Evolutionary conservation across 2,888 invertebrate species (phyloP).

Genomic region (Pocota personata): DNA sequence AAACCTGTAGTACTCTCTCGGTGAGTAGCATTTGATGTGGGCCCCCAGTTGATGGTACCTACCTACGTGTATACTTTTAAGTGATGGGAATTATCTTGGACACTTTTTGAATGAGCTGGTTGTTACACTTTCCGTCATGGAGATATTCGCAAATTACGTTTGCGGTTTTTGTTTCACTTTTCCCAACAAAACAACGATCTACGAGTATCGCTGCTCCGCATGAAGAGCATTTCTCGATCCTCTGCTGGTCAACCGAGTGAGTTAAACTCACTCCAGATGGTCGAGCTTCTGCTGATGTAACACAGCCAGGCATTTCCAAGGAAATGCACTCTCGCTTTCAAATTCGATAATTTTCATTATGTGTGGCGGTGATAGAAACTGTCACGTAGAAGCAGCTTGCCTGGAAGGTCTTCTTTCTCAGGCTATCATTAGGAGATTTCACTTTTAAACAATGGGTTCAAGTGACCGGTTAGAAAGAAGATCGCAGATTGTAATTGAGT

Average conservation of each 20-base stretch:
- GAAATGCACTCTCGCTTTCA: constrained; percentile 74
- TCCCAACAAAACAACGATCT: constrained; percentile 39
- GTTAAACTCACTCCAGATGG: constrained; percentile 64
- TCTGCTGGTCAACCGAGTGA: constrained; percentile 66
- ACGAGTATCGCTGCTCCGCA: constrained; percentile 7
- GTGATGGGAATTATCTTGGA: constrained; percentile 74
- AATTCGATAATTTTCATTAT: constrained; percentile 74
- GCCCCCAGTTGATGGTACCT: constrained; percentile 40
- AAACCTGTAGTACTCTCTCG: constrained; percentile 63
- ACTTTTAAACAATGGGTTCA: constrained; percentile 69
- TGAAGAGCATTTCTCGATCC: constrained; percentile 49
- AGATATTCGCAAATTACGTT: constrained; percentile 74
- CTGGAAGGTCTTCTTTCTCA: constrained; percentile 68
- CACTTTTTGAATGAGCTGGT: constrained; percentile 74
- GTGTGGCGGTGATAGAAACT: constrained; percentile 73
- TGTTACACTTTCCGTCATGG: constrained; percentile 74
- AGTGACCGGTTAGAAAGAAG: constrained; percentile 50
- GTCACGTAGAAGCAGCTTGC: constrained; percentile 65
- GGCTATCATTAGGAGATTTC: constrained; percentile 70
- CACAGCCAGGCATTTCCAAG: constrained; percentile 54
- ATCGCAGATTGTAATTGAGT: neutral
- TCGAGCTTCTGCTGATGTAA: constrained; percentile 68
- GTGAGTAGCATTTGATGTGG: constrained; percentile 53
- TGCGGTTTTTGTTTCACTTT: constrained; percentile 73
- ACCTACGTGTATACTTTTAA: constrained; percentile 59